Base-by-base conservation (phyloP, 1,140 invertebrate species). In the Cherax destructor region DNA sequence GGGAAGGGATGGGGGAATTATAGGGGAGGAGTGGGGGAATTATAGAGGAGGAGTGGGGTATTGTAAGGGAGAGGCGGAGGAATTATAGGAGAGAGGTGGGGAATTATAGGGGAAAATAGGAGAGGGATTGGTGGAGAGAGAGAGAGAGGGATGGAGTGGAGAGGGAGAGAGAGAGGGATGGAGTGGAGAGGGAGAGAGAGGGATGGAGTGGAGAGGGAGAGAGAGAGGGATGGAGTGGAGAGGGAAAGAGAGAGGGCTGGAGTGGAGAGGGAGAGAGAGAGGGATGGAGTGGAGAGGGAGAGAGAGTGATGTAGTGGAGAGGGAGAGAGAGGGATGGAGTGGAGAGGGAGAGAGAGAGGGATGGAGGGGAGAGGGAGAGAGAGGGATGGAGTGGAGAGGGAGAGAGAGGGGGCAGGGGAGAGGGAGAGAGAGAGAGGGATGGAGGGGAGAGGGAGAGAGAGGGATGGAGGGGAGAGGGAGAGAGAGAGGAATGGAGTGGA, bases 251-350 rank as follows among this genome's bases (percentile, higher is more conserved):
- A n/a, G n/a, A n/a, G n/a, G 30, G 30, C n/a, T 41, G 21, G 74
- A 61, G n/a, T 50, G 77, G 41, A 77, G 72, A 59, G 85, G 47
- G 74, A 78, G 72, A 72, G 74, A 77, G 21, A 41, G 74, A 86
- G 18, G 78, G 56, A 59, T 10, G 52, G 50, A 78, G 47, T n/a
- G 52, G 76, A 50, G 59, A n/a, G 24, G 50, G 24, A 41, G 56
- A 41, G 2, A 41, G 30, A 2, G n/a, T n/a, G 30, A 41, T 41
- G 30, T 0, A 41, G 0, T 41, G 2, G 30, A 41, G 2, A 41
- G 2, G 2, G 30, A 41, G 30, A 41, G n/a, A n/a, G 2, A 41
- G 30, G 30, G 30, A 41, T 41, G 30, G 30, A 41, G 0, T 41
- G 2, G 30, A 41, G 2, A 41, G 2, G 2, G 30, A 41, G 30